A percentile compares a stretch with the other conserved stretches of the same genome.
phyloP scores from a whole-genome alignment of 1,140 invertebrate species.

The Philaenus spumarius region DNA sequence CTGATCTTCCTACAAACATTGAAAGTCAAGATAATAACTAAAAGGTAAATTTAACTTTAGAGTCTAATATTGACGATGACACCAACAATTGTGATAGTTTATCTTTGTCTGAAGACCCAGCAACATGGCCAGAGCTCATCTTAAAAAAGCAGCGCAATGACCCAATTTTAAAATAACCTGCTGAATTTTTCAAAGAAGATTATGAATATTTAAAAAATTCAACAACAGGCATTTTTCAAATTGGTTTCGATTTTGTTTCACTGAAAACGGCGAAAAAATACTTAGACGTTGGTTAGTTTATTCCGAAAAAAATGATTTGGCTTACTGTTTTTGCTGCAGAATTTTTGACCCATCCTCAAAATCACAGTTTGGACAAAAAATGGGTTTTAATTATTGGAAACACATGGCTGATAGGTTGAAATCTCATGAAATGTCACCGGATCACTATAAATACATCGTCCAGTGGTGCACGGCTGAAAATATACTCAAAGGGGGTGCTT shows the following conservation, averaged over 20 bases:
- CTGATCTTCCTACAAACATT: neutral
- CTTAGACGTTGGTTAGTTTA: slow-evolving; percentile 12
- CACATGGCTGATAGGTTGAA: slow-evolving; percentile 13
- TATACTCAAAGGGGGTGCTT: neutral
- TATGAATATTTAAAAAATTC: slow-evolving; percentile 1
- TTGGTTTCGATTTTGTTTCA: slow-evolving; percentile 1
- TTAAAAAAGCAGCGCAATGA: no score
- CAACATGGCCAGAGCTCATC: slow-evolving; percentile 1
- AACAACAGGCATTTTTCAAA: neutral
- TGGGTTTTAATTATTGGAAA: slow-evolving; percentile 10
- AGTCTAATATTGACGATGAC: neutral
- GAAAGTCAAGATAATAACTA: no score
- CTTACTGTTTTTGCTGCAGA: no score
- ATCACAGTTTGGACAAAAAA: no score
- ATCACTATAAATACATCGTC: slow-evolving; percentile 15
- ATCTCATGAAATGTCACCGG: slow-evolving; percentile 13
- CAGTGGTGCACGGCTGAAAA: slow-evolving; percentile 1
- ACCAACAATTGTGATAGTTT: slow-evolving; percentile 6
- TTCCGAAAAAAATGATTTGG: slow-evolving; percentile 10
- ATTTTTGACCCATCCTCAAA: slow-evolving; percentile 5
- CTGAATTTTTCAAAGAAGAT: slow-evolving; percentile 34
- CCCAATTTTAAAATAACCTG: slow-evolving; percentile 26
- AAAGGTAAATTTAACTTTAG: no score
- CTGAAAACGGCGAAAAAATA: slow-evolving; percentile 16
- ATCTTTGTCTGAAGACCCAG: slow-evolving; percentile 1